Conservation (phyloP, 1,140 invertebrate species). For the Heliconius melpomene region DNA sequence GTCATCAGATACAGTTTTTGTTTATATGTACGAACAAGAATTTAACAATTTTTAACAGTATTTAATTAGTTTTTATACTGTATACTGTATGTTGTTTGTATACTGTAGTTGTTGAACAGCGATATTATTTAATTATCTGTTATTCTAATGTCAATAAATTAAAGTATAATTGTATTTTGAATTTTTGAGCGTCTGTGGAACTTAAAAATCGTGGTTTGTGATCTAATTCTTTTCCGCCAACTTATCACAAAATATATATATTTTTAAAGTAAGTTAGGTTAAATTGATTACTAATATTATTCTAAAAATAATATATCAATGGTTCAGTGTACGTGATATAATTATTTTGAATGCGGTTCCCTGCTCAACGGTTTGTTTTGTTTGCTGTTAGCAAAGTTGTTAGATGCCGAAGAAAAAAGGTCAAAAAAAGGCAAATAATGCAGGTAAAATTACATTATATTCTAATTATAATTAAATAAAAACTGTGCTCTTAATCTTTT, state of each 20-base stretch:
- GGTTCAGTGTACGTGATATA: not conserved
- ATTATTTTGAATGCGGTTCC: constrained; percentile 37
- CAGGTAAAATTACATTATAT: constrained; percentile 32
- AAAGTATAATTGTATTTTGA: not conserved
- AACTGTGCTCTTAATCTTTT: not conserved
- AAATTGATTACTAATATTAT: not conserved
- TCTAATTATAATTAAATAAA: not conserved
- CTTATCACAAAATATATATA: not conserved
- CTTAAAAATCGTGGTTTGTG: not conserved
- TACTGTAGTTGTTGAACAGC: not conserved
- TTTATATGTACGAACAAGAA: too few relatives aligned
- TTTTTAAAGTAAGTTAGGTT: not conserved
- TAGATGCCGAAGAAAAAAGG: constrained; percentile 65
- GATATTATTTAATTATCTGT: not conserved
- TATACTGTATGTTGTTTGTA: too few relatives aligned
- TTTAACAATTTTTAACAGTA: not conserved
- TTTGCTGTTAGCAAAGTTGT: constrained; percentile 36
- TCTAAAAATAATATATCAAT: not conserved
- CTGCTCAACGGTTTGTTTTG: constrained; percentile 23
- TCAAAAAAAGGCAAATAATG: constrained; percentile 48
- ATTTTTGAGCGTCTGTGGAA: not conserved
- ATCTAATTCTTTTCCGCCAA: not conserved
- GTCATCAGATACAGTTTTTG: too few relatives aligned
- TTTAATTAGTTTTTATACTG: not conserved
- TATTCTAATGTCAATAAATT: not conserved